A percentile compares a stretch with the other conserved stretches of the same genome.
Conservation (phyloP, 2,113 vertebrate genomes). For the Mastomys coucha region DNA sequence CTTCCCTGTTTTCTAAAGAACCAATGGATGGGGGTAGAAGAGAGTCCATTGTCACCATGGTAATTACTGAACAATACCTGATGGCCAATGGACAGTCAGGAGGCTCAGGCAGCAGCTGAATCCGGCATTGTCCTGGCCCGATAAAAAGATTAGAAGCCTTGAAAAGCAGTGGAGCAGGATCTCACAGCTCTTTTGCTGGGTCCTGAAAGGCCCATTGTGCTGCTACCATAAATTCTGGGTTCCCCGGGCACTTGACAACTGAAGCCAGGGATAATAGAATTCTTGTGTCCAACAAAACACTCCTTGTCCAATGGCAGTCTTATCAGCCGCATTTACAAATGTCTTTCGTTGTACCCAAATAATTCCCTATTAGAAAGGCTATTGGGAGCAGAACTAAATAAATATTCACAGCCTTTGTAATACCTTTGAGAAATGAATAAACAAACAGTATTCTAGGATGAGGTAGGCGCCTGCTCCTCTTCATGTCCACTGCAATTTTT, state of each 20-base stretch:
- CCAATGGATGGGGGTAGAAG: slow-evolving; percentile 50
- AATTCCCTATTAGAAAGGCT: slow-evolving; percentile 91
- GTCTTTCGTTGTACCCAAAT: slow-evolving; percentile 94
- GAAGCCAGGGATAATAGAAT: slow-evolving; percentile 93
- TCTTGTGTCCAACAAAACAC: slow-evolving; percentile 95
- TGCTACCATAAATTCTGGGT: slow-evolving; percentile 93
- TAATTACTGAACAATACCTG: slow-evolving; percentile 87
- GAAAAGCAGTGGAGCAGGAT: slow-evolving; percentile 93
- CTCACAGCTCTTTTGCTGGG: slow-evolving; percentile 90
- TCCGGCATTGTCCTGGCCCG: slow-evolving; percentile 92
- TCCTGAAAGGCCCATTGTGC: slow-evolving; percentile 97
- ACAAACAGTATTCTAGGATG: slow-evolving; percentile 80
- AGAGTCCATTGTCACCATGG: slow-evolving; percentile 85
- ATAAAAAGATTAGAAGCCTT: slow-evolving; percentile 95
- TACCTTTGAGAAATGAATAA: slow-evolving; percentile 86
- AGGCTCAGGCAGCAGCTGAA: slow-evolving; percentile 88
- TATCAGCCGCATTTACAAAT: slow-evolving; percentile 98
- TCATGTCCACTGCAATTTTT: neutral
- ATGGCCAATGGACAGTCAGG: slow-evolving; percentile 86
- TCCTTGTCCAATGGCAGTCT: slow-evolving; percentile 93
- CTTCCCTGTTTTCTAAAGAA: slow-evolving; percentile 71
- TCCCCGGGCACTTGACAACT: slow-evolving; percentile 94
- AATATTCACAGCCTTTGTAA: slow-evolving; percentile 91
- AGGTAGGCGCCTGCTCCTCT: slow-evolving; percentile 69
- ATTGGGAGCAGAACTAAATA: slow-evolving; percentile 91